Base-by-base conservation (phyloP, 2,797 vertebrate genomes). In the Myotis daubentonii region DNA sequence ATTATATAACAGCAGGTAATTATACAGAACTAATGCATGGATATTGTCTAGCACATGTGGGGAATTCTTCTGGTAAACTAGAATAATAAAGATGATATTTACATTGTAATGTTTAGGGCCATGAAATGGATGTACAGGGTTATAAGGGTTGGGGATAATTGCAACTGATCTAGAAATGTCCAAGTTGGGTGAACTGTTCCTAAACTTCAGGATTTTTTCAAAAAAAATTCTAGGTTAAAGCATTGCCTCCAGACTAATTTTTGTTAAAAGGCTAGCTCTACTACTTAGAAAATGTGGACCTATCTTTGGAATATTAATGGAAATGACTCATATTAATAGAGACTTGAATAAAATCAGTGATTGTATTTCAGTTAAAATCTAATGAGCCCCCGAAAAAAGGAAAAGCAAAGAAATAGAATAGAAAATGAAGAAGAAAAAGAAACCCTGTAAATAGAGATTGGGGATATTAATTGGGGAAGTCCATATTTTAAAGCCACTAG, bases 1-100 rank as follows among this genome's bases (percentile, higher is more conserved):
- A 97, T 98, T 98, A 98, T 97, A 97, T 82, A 96, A 94, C 88
- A 96, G 96, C 97, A 98, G 87, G 97, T 97, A 98, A 97, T 97
- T 97, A 96, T 87, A 98, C 98, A 97, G 97, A 97, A 97, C 95
- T 98, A 97, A 98, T 92, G 79, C 93, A 94, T 96, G 97, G 84
- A 94, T 97, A 96, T 96, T 97, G 96, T 98, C 97, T 97, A 96
- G 97, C 97, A 95, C 84, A 96, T 53, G 93, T 96, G 96, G 89
- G 91, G 91, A 96, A 95, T 97, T 98, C 97, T 97, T 98, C 97
- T 97, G 96, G 86, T 97, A 96, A 98, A 95, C 97, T 97, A 93
- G 94, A 95, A 97, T 91, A 96, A 20, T 70, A 70, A 96, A 95
- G 96, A 97, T 98, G 97, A 94, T 98, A 98, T 98, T 98, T 98